These are phyloP conservation scores for Corydoras maculifer DNA, from an alignment of 2,113 vertebrate genomes.

Conservation along the genomic window DNA sequence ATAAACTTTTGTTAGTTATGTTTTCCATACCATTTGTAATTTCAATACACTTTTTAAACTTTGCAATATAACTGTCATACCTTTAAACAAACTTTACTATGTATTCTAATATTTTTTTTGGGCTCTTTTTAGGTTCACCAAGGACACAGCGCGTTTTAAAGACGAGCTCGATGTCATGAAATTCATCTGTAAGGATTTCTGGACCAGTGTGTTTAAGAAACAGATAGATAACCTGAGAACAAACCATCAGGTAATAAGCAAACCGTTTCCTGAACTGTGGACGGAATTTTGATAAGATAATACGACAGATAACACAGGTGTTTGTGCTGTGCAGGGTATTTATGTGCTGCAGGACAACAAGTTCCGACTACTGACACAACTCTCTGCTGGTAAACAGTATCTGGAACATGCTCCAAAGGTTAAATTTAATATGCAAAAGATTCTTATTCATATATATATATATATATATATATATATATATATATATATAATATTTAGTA, in stretches of 20 bases:
- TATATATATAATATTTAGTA: too few species aligned
- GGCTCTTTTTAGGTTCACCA: constrained; percentile 75
- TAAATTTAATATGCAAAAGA: background rate
- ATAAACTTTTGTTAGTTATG: too few species aligned
- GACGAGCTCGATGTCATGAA: constrained; percentile 96
- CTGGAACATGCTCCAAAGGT: constrained; percentile 93
- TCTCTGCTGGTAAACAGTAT: constrained; percentile 89
- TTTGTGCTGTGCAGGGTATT: constrained; percentile 74
- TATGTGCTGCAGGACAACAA: constrained; percentile 96
- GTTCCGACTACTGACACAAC: constrained; percentile 82
- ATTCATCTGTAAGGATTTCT: constrained; percentile 95
- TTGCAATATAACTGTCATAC: too few species aligned
- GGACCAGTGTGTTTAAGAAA: constrained; percentile 93
- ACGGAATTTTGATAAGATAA: background rate
- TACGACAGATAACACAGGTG: background rate
- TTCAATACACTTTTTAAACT: too few species aligned
- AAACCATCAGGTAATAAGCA: constrained; percentile 80
- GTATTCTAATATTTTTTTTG: background rate
- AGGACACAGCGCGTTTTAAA: constrained; percentile 91
- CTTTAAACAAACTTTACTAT: too few species aligned
- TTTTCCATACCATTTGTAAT: too few species aligned
- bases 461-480: too few species aligned
- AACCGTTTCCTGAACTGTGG: too few species aligned
- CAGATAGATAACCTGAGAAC: constrained; percentile 92
- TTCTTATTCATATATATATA: too few species aligned